phyloP scores from a whole-genome alignment of 2,113 vertebrate genomes.

The mouse (Mus musculus) region GRCm39 chr4:88748001-88748500 shows the following conservation, averaged over 20 bases:
- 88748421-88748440: neutral
- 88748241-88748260: neutral
- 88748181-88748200: neutral
- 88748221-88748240: neutral
- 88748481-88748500: neutral
- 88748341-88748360: neutral
- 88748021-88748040: neutral
- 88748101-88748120: neutral
- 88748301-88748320: no score
- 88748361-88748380: neutral
- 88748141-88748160: no score
- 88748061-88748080: neutral
- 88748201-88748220: neutral
- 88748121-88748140: neutral
- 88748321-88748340: no score
- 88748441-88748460: neutral
- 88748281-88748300: no score
- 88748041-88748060: neutral
- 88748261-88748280: neutral
- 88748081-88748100: neutral
- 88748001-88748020: neutral
- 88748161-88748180: no score
- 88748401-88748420: no score
- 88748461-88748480: neutral
- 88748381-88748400: neutral